A percentile compares a stretch with the other conserved stretches of the same genome.
phyloP scores from a whole-genome alignment of 1,140 invertebrate genomes.

The Subanguina moxae region DNA sequence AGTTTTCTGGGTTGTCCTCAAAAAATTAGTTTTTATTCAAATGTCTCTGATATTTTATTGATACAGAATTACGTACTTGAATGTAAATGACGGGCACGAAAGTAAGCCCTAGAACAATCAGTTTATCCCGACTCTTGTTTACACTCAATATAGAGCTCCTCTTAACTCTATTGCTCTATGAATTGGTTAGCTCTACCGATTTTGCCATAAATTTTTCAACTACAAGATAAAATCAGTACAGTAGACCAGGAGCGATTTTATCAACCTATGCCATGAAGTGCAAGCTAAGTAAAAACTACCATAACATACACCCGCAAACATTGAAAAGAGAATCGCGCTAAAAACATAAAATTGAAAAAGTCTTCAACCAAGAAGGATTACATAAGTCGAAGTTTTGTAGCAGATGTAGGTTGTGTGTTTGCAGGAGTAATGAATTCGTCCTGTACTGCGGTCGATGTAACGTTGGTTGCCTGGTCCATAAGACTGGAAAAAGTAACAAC shows the following conservation, averaged over 20 bases:
- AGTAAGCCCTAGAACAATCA: conserved; percentile 8
- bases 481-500: neutral
- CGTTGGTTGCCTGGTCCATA: neutral
- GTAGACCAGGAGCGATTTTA: too few relatives aligned
- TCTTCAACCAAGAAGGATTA: neutral
- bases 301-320: conserved; percentile 61
- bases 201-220: too few relatives aligned
- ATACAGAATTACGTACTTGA: neutral
- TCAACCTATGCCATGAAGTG: too few relatives aligned
- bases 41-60: neutral
- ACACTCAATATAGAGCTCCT: too few relatives aligned
- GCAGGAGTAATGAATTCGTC: neutral
- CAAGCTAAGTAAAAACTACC: too few relatives aligned
- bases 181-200: too few relatives aligned
- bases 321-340: conserved; percentile 59
- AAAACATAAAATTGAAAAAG: conserved; percentile 21
- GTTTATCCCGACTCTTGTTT: too few relatives aligned
- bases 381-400: neutral
- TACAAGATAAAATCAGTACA: too few relatives aligned
- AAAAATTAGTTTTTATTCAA: conserved; percentile 19
- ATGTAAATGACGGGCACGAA: conserved; percentile 50
- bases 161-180: too few relatives aligned
- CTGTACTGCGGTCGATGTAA: neutral
- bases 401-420: neutral
- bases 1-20: conserved; percentile 59